These are phyloP conservation scores for Theretra japonica DNA, from an alignment of 2,888 invertebrate genomes.

Conservation along the genomic window DNA sequence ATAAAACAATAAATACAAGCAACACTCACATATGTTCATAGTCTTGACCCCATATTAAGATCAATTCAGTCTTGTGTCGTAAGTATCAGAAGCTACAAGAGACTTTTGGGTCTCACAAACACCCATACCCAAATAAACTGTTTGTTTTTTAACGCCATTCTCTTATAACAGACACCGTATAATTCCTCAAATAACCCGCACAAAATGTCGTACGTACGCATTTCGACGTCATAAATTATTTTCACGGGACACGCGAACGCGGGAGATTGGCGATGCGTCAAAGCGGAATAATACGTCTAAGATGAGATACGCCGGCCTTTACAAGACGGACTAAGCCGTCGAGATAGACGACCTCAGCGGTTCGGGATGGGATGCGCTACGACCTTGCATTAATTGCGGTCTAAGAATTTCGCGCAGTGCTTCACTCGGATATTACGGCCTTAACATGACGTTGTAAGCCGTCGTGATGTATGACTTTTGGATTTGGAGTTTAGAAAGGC, in stretches of 20 bases:
- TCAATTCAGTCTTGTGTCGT: too few species aligned
- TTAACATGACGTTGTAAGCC: neutral
- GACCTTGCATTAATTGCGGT: constrained; percentile 13
- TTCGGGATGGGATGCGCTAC: neutral
- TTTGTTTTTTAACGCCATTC: neutral
- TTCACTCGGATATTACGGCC: neutral
- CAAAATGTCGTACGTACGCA: constrained; percentile 53
- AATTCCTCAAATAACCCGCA: constrained; percentile 43
- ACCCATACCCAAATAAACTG: neutral
- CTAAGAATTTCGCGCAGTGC: neutral
- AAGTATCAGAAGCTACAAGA: too few species aligned
- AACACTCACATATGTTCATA: too few species aligned
- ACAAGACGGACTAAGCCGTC: constrained; percentile 37
- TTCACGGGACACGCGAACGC: constrained; percentile 57
- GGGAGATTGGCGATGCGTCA: constrained; percentile 57
- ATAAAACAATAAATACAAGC: too few species aligned
- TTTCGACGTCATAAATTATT: constrained; percentile 64
- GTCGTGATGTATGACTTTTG: constrained; percentile 9
- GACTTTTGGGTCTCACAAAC: too few species aligned
- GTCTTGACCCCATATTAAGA: too few species aligned
- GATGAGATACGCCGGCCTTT: constrained; percentile 31
- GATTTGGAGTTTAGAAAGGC: neutral
- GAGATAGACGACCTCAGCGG: constrained; percentile 4
- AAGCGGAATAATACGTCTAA: constrained; percentile 58
- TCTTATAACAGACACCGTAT: constrained; percentile 19